Evolutionary conservation across 2,113 vertebrate species (phyloP), one percentile per base, ranked within the genome.

Genomic region (Spea bombifrons): DNA sequence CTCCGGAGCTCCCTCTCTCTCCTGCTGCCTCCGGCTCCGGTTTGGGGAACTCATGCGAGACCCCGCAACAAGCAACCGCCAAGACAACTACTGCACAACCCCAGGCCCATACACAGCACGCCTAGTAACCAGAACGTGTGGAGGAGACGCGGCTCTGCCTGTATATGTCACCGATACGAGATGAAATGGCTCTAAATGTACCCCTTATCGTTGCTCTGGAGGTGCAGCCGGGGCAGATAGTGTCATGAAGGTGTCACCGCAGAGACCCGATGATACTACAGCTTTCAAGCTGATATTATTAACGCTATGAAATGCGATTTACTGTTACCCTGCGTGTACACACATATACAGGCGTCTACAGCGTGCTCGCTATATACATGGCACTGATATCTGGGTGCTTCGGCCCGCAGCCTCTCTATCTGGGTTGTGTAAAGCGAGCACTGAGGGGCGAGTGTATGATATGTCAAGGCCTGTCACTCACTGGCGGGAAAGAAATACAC

Each of bases 21-120:
- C 50, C 77, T 73, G 59, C 75, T 77, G 76, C 61, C 65, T 50
- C 75, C 78, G 52, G 44, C 49, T 68, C 52, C 57, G 71, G 52
- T 74, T 65, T 65, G 78, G 78, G 64, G 78, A 80, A 80, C 77
- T 80, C 78, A 80, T 80, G 78, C 78, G 78, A 80, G 77, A 68
- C 65, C 71, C 78, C 78, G 66, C 17, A 67, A 69, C 66, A 76
- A 61, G 30, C 66, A 44, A 70, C 44, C 53, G 48, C 46, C 10
- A 53, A 71, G 55, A 50, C 61, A 57, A 79, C 67, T 78, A 73
- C 50, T 73, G 45, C 49, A 73, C 57, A 63, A 67, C 43, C 61
- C 7, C 49, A 55, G 49, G 30, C 46, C 47, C 76, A 78, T 78
- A 7, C 76, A 78, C 68, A 71, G 44, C 13, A 7, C 12, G 5